These are phyloP conservation scores for Heliconius cydno DNA, from an alignment of 2,888 invertebrate species.

Conservation along the genomic window DNA sequence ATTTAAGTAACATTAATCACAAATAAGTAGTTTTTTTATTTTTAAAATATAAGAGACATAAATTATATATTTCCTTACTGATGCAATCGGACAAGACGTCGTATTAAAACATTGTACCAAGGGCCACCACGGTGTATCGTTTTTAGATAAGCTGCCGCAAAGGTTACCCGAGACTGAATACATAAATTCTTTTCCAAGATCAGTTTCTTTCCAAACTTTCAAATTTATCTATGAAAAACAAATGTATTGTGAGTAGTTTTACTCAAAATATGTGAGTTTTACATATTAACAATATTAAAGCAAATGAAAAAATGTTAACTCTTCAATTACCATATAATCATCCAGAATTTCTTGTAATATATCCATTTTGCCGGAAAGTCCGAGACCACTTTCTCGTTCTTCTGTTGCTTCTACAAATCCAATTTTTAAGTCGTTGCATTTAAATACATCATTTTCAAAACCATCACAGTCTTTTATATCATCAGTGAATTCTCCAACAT, in stretches of 20 bases:
- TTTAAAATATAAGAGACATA: neutral
- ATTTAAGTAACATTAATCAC: too few species aligned
- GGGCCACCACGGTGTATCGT: slow-evolving; percentile 63
- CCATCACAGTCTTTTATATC: slow-evolving; percentile 49
- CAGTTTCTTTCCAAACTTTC: slow-evolving; percentile 59
- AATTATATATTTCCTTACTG: slow-evolving; percentile 51
- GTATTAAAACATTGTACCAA: slow-evolving; percentile 59
- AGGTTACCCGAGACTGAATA: slow-evolving; percentile 56
- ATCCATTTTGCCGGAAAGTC: slow-evolving; percentile 40
- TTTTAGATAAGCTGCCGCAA: slow-evolving; percentile 59
- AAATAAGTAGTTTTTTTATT: neutral
- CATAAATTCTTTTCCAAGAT: slow-evolving; percentile 59
- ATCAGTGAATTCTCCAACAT: slow-evolving; percentile 50
- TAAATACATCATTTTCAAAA: slow-evolving; percentile 47
- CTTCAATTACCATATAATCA: slow-evolving; percentile 38
- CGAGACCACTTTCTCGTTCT: slow-evolving; percentile 31
- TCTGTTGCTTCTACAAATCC: slow-evolving; percentile 31
- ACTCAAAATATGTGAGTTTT: neutral
- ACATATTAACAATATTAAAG: too few species aligned
- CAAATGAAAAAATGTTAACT: too few species aligned
- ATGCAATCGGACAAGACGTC: slow-evolving; percentile 61
- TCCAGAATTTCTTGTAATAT: slow-evolving; percentile 35
- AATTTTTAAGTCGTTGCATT: slow-evolving; percentile 35
- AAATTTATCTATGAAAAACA: slow-evolving; percentile 57
- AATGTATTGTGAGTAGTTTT: neutral